Evolutionary conservation across 2,888 invertebrate genomes (phyloP), one percentile per base, ranked within the genome.

Genomic region (Hyalella azteca): DNA sequence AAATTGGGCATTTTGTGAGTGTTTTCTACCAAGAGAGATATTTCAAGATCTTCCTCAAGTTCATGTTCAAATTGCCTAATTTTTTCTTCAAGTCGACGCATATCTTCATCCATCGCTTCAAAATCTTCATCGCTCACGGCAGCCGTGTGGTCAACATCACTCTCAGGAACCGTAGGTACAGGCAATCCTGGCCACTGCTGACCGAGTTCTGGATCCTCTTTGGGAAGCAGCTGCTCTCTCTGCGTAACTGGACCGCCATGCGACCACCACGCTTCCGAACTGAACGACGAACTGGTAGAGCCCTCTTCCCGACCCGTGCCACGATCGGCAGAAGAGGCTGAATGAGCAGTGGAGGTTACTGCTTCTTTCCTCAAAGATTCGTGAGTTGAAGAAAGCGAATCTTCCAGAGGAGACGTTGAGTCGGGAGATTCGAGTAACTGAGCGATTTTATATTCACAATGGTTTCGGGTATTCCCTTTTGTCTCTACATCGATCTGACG

Each of bases 81-180:
- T 45, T 83, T 83, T 73, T 83, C 83, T 78, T 83, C 83, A 15
- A 83, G 76, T 19, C 83, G 83, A 0, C 78, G 79, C 83, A 83
- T 83, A 39, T 83, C 83, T 13, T 78, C 81, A 60, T 83, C 83
- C 81, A 83, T 82, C 1, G 78, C 41, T 26, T 81, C 83, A 66
- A 83, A 83, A 60, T 83, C 83, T 39, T 83, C 83, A 29, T 83
- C 81, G 39, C 80, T 82, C 36, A 73, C 81, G 50, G 79, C 79
- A 26, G 79, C 79, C 5, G 54, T 29, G 19, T 73, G 73, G 29
- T 81, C 81, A n/a, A 78, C 83, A 13, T 81, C 81, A 19, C 76
- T 78, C 7, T 81, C 80, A 19, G 40, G 29, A n/a, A 39, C 40
- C n/a, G 75, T 29, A 3, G 75, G 75, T 45, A 45, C 80, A 19